Evolutionary conservation across 2,888 invertebrate genomes (phyloP).

Genomic region (Timema cristinae): DNA sequence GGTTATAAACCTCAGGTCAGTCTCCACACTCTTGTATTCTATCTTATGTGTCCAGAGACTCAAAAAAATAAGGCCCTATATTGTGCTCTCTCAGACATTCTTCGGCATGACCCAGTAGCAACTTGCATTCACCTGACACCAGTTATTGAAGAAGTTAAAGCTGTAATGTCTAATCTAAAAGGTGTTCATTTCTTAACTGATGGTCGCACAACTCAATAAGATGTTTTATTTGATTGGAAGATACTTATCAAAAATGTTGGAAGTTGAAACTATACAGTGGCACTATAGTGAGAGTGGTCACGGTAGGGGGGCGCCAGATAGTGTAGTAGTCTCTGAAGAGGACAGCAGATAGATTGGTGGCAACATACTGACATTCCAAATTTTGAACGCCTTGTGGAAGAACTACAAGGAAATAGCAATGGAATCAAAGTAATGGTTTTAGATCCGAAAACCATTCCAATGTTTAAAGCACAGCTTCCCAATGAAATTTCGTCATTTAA

Average conservation of each 20-base stretch:
- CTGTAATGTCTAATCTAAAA: constrained; percentile 1
- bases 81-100: constrained; percentile 8
- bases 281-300: background rate
- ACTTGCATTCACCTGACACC: background rate
- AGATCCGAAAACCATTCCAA: background rate
- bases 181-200: constrained; percentile 8
- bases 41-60: constrained; percentile 1
- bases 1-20: constrained; percentile 6
- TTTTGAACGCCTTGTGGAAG: background rate
- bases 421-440: background rate
- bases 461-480: background rate
- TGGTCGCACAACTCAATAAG: constrained; percentile 10
- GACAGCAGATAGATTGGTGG: constrained; percentile 4
- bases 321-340: constrained; percentile 10
- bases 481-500: background rate
- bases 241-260: constrained; percentile 1
- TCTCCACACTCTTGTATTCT: constrained; percentile 4
- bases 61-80: background rate
- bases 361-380: constrained; percentile 2
- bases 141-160: constrained; percentile 8
- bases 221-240: constrained; percentile 14
- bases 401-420: background rate
- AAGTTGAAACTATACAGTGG: constrained; percentile 5
- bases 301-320: constrained; percentile 7
- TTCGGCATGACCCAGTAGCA: constrained; percentile 12